Base-by-base conservation (phyloP, 2,113 vertebrate species). In the Redunca redunca region DNA sequence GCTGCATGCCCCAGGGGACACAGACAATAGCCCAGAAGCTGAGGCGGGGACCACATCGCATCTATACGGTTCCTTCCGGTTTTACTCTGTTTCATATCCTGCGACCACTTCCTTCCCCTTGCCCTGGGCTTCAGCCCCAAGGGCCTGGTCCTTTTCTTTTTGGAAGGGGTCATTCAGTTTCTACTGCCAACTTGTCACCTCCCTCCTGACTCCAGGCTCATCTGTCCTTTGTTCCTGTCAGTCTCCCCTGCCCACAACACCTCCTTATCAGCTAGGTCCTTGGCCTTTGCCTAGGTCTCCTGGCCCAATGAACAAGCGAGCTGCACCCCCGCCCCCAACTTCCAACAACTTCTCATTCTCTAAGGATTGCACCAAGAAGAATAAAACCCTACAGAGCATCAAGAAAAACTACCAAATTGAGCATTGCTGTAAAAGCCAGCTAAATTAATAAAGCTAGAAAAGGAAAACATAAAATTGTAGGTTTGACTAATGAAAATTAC, bases 401-500 rank as follows among this genome's bases (percentile, higher is more conserved):
- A 9, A n/a, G 26, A 25, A 91, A 92, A 87, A 85, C 14, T 2
- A 17, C 14, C 50, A 30, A 60, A 52, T 52, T 89, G 52, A 83
- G 52, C 33, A 46, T 25, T 19, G 11, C 67, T 89, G 77, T 80
- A 52, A 95, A 92, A 96, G 67, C 81, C 58, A 33, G 55, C 53
- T 57, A 71, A 86, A 95, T 82, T 26, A 82, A 91, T 71, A 81
- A 78, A 94, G 60, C 91, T 84, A 82, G 67, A 87, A 67, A 77
- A 92, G 81, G 62, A 91, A 94, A 82, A 85, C 88, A 81, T 33
- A n/a, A 50, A 92, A 55, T 48, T 16, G 46, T 25, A 21, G 25
- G 71, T 43, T 83, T 91, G 78, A 91, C 71, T 93, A 81, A 74
- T 52, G 89, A 87, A 94, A 97, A 97, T 80, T 19, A 83, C 25